Base-by-base conservation (phyloP, 2,888 invertebrate genomes). In the Abrostola tripartita region DNA sequence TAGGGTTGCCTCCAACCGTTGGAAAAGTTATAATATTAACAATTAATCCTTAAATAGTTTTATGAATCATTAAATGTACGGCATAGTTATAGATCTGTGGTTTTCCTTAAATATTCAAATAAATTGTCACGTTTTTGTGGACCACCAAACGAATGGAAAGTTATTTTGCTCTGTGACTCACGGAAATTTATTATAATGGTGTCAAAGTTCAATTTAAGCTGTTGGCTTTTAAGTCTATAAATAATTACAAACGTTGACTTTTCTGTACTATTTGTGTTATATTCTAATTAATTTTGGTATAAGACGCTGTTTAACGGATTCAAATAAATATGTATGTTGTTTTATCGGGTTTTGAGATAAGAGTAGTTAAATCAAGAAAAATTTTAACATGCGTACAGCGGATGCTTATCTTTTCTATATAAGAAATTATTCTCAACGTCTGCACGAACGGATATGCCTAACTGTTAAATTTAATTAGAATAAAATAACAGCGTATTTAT, bases 1-100 rank as follows among this genome's bases (percentile, higher is more conserved):
- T 80, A 93, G 92, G 93, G 93, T 63, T 92, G 89, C 24, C 82
- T 62, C 74, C 36, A 54, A 14, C 37, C 9, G 41, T 14, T 37
- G 42, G 62, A 44, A 55, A 57, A 58, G n/a, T 51, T 60, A 52
- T 52, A 9, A 62, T 66, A 38, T 40, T 41, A 38, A 11, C 50
- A 51, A 35, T 8, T 14, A 47, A 47, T 47, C 14, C 37, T 55
- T 53, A 63, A 65, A 65, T 68, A 58, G 61, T 47, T 50, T 37
- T 40, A 41, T 71, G 65, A 71, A 65, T 71, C 62, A 76, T 56
- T 52, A 53, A 53, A 52, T 24, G 24, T 24, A 24, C 24, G 4
- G 24, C 6, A 47, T 54, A 58, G 35, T 57, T 35, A 24, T 37
- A 52, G 40, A 58, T 52, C 37, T 68, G 57, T 68, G 59, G 66